These are phyloP conservation scores for Thermophis baileyi DNA, from an alignment of 2,113 vertebrate species.

Conservation along the genomic window DNA sequence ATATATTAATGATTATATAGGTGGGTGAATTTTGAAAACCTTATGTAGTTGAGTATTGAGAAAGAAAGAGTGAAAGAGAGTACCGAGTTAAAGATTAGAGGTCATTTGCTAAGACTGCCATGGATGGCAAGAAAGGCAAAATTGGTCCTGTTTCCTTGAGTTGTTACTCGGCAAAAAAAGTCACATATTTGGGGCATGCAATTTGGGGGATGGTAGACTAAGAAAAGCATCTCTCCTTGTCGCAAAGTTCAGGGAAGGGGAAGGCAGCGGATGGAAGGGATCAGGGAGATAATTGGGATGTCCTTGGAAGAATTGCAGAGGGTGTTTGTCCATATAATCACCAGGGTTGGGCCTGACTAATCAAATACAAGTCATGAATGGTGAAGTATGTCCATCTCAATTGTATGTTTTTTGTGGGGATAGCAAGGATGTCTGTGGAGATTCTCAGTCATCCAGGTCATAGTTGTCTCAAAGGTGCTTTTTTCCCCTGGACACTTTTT, in stretches of 20 bases:
- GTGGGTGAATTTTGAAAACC: neutral
- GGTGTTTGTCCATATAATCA: neutral
- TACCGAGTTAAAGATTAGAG: neutral
- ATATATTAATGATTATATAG: neutral
- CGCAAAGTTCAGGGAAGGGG: neutral
- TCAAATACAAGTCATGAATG: neutral
- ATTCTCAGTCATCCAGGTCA: neutral
- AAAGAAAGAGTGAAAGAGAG: neutral
- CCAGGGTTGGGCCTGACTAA: neutral
- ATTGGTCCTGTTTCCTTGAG: neutral
- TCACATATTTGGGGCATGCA: neutral
- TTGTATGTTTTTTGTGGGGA: neutral
- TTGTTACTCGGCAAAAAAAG: neutral
- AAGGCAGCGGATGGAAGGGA: neutral
- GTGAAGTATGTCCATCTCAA: neutral
- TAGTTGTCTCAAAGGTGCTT: neutral
- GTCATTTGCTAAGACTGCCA: neutral
- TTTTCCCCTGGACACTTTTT: neutral
- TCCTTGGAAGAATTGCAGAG: neutral
- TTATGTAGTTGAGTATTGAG: neutral
- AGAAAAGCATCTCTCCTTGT: neutral
- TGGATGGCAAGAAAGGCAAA: neutral
- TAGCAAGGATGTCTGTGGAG: neutral
- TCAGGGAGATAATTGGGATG: neutral
- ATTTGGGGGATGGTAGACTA: neutral